Evolutionary conservation across 2,888 invertebrate genomes (phyloP).

Genomic region (Notocelia uddmanniana): DNA sequence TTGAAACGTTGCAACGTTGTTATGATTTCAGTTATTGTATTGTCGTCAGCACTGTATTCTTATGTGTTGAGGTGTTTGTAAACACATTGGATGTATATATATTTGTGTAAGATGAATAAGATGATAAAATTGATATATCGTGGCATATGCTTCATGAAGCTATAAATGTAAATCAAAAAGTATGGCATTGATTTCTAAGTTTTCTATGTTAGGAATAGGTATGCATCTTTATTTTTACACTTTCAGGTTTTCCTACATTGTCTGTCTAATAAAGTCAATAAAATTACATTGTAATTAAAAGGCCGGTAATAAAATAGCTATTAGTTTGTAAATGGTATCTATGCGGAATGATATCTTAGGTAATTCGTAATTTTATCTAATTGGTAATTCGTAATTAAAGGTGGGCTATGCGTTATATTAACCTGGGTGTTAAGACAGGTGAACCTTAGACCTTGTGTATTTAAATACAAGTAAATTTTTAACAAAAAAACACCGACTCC

Average conservation of each 20-base stretch:
- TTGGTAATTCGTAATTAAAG: constrained; percentile 6
- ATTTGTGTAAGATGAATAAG: background rate
- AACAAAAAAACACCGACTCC: too few relatives aligned
- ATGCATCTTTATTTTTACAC: background rate
- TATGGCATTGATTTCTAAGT: background rate
- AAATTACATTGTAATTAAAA: constrained; percentile 3
- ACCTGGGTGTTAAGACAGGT: background rate
- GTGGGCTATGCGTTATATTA: background rate
- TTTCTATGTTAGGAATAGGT: background rate
- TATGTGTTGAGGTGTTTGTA: too few relatives aligned
- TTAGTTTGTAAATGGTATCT: constrained; percentile 5
- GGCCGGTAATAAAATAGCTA: constrained; percentile 3
- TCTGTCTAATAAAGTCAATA: constrained; percentile 1
- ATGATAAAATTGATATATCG: background rate
- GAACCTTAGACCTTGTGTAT: background rate
- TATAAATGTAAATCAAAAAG: background rate
- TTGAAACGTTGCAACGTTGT: too few relatives aligned
- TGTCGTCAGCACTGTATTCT: too few relatives aligned
- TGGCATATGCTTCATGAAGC: background rate
- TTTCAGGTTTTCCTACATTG: background rate
- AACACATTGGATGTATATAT: too few relatives aligned
- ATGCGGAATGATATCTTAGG: constrained; percentile 4
- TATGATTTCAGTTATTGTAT: background rate
- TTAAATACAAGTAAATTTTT: too few relatives aligned
- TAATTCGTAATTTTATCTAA: constrained; percentile 23